Base-by-base conservation (phyloP, 2,888 invertebrate species). In the Cyclophora punctaria region DNA sequence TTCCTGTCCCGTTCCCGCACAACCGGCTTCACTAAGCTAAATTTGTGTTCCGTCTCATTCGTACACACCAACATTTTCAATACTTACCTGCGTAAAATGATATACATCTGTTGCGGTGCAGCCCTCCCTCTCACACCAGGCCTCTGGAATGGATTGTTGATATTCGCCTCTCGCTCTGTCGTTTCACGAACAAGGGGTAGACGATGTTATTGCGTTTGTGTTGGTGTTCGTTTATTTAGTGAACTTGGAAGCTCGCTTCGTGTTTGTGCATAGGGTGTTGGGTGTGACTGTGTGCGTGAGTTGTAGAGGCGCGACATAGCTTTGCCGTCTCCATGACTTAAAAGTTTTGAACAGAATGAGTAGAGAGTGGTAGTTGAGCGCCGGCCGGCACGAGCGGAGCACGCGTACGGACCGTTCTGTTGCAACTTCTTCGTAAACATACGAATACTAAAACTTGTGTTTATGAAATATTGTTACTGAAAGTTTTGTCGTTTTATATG, bases 261-360 rank as follows among this genome's bases (percentile, higher is more conserved):
- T 87, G 85, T 86, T 83, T 81, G 87, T 87, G 86, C 80, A 80
- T 83, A 82, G 87, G 88, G 86, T 85, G 83, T 83, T 69, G 74
- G 63, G 64, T 58, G 59, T 66, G 69, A 66, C 58, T 74, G 86
- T 85, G 84, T 88, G 87, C 75, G 85, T 83, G 80, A 79, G 78
- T 83, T 82, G 85, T 85, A 86, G 84, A 85, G 85, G 86, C 87
- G 84, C 87, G 85, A 87, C 83, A 87, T 86, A 87, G 88, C 88
- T 86, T 84, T 85, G 85, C 88, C 86, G 87, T 87, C 86, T 87
- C 88, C 83, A 83, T 85, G 87, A 84, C 87, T 88, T 86, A 86
- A 88, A 88, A 87, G 84, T 87, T 88, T 87, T 82, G 86, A 80
- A 75, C 74, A 76, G 75, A 82, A 85, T 82, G 80, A 75, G 76